These are phyloP conservation scores for Doryteuthis pealeii DNA, from an alignment of 1,140 invertebrate species.

Conservation along the genomic window DNA sequence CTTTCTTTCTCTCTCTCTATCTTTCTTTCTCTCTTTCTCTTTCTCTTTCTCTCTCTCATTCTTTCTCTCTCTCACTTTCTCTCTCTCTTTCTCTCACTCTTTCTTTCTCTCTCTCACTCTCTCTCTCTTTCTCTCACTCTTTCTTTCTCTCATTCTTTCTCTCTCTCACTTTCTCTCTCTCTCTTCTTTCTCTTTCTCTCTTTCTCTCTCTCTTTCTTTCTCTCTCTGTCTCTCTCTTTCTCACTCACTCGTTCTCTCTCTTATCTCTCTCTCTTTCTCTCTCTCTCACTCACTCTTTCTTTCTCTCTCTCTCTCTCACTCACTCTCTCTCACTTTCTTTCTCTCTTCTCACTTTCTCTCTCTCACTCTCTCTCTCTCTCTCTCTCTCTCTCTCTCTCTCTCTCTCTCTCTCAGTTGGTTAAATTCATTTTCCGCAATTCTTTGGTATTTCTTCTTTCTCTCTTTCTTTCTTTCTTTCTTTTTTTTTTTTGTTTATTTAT, in stretches of 20 bases:
- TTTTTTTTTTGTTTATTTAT: too few relatives aligned
- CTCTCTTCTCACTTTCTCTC: too few relatives aligned
- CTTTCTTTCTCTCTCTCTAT: too few relatives aligned
- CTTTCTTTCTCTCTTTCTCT: background rate
- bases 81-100: too few relatives aligned
- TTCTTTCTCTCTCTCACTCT: slow-evolving; percentile 19
- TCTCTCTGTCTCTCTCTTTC: background rate
- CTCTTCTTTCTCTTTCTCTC: slow-evolving; percentile 27
- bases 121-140: slow-evolving; percentile 2
- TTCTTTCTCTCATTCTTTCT: slow-evolving; percentile 12
- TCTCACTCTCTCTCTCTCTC: slow-evolving; percentile 15
- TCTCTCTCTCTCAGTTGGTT: slow-evolving; percentile 19
- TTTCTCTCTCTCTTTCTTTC: slow-evolving; percentile 20
- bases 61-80: too few relatives aligned
- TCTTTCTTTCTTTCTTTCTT: slow-evolving; percentile 5
- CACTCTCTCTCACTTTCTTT: too few relatives aligned
- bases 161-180: slow-evolving; percentile 14
- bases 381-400: slow-evolving; percentile 19
- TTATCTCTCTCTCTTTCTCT: too few relatives aligned
- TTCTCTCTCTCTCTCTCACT: slow-evolving; percentile 16
- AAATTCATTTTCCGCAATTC: too few relatives aligned
- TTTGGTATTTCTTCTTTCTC: background rate
- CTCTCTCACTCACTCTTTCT: too few relatives aligned
- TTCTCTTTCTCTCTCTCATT: slow-evolving; percentile 15
- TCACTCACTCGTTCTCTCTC: too few relatives aligned